Conservation (phyloP, 2,888 invertebrate genomes). For the Leucophenga montana region DNA sequence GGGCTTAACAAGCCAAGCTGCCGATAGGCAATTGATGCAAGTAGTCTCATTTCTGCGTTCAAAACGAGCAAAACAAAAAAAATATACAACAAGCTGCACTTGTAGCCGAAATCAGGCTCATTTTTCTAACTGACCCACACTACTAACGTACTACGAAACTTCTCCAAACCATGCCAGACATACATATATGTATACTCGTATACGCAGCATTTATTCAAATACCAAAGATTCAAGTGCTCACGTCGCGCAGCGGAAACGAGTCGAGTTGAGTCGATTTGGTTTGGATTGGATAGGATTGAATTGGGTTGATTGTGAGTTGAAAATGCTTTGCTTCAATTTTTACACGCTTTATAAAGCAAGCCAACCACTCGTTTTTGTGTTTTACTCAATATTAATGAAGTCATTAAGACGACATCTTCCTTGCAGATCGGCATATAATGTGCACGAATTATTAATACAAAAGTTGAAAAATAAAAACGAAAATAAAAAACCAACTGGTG, state of each 20-base stretch:
- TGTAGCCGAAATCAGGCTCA: constrained; percentile 15
- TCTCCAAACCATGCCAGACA: too few species aligned
- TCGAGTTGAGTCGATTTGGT: too few species aligned
- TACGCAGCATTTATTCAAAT: too few species aligned
- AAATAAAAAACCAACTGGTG: constrained; percentile 16
- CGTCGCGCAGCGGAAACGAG: too few species aligned
- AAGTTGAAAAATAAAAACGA: constrained; percentile 28
- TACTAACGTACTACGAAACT: constrained; percentile 34
- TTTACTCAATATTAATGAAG: constrained; percentile 66
- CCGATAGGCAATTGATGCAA: constrained; percentile 67
- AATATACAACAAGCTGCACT: constrained; percentile 21
- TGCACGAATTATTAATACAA: constrained; percentile 64
- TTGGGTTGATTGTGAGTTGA: too few species aligned
- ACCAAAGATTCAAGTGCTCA: too few species aligned
- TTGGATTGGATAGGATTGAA: too few species aligned
- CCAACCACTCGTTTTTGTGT: constrained; percentile 40
- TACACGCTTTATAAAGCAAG: too few species aligned
- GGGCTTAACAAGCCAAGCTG: constrained; percentile 13
- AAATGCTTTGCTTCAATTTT: too few species aligned
- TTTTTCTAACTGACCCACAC: constrained; percentile 21
- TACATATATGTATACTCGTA: too few species aligned
- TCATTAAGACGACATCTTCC: constrained; percentile 66
- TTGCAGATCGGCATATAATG: constrained; percentile 63
- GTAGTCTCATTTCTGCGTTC: constrained; percentile 45
- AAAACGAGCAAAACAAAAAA: constrained; percentile 21